Evolutionary conservation across 2,888 invertebrate genomes (phyloP).

Genomic region (Notodonta ziczac): DNA sequence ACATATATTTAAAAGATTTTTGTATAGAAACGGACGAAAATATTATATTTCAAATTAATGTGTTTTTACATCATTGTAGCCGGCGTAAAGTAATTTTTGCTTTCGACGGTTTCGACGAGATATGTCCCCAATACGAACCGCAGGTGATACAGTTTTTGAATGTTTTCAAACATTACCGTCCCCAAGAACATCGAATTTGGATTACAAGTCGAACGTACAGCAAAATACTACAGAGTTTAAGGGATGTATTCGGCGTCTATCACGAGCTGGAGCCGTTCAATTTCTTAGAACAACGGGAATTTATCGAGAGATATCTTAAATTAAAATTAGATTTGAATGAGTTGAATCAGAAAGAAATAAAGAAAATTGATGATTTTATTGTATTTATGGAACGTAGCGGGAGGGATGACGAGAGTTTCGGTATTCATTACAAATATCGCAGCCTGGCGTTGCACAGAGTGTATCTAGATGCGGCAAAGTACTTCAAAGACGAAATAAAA

Average conservation of each 20-base stretch:
- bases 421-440: background rate
- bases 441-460: background rate
- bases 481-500: conserved; percentile 8
- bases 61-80: conserved; percentile 26
- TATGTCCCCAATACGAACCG: conserved; percentile 28
- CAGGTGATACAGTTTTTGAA: conserved; percentile 17
- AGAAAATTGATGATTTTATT: conserved; percentile 19
- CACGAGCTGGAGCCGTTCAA: conserved; percentile 16
- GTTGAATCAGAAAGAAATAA: conserved; percentile 11
- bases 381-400: background rate
- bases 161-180: conserved; percentile 2
- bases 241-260: conserved; percentile 9
- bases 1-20: conserved; percentile 8
- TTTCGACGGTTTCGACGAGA: conserved; percentile 37
- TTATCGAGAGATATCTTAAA: conserved; percentile 18
- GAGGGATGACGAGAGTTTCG: too few relatives aligned
- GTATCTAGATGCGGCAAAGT: background rate
- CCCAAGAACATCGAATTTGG: conserved; percentile 18
- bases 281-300: conserved; percentile 12
- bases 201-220: conserved; percentile 34
- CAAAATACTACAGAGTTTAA: conserved; percentile 11
- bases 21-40: conserved; percentile 3
- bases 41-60: conserved; percentile 13
- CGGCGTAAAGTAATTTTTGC: conserved; percentile 23
- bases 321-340: conserved; percentile 15